A percentile compares a stretch with the other conserved stretches of the same genome.
These are phyloP conservation scores for Oreotrochilus melanogaster DNA, from an alignment of 2,113 vertebrate genomes.

Conservation along the genomic window DNA sequence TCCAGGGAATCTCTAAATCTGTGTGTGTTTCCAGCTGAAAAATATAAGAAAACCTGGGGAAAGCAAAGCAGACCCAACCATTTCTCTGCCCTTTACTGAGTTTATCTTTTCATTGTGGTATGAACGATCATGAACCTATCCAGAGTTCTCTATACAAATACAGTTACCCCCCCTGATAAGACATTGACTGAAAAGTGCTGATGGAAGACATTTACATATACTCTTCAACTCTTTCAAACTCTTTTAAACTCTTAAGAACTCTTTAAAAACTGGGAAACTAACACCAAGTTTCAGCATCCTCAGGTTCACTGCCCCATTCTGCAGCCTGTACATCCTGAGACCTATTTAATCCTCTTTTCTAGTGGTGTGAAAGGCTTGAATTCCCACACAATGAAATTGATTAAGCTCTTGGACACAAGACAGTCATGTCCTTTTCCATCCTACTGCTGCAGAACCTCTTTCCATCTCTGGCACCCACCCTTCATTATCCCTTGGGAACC, in stretches of 20 bases:
- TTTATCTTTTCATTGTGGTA: neutral
- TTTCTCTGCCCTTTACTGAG: neutral
- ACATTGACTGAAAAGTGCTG: neutral
- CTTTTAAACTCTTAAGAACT: neutral
- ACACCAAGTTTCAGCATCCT: neutral
- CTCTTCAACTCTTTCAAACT: neutral
- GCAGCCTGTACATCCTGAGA: neutral
- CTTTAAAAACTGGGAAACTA: neutral
- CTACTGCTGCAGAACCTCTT: neutral
- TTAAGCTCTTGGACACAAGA: neutral
- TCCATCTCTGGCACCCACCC: neutral
- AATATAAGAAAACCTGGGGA: neutral
- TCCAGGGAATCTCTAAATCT: neutral
- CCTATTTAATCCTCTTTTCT: neutral
- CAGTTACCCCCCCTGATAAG: constrained; percentile 3
- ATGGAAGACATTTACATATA: neutral
- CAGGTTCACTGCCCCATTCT: neutral
- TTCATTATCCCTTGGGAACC: neutral
- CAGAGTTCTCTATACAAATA: neutral
- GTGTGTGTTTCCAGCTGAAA: neutral
- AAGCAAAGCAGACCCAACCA: neutral
- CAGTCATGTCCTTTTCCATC: neutral
- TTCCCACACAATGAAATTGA: neutral
- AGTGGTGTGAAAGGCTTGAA: neutral
- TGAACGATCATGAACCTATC: neutral